A percentile compares a stretch with the other conserved stretches of the same genome.
phyloP scores from a whole-genome alignment of 2,888 invertebrate genomes.

The Heteromurus nitidus region DNA sequence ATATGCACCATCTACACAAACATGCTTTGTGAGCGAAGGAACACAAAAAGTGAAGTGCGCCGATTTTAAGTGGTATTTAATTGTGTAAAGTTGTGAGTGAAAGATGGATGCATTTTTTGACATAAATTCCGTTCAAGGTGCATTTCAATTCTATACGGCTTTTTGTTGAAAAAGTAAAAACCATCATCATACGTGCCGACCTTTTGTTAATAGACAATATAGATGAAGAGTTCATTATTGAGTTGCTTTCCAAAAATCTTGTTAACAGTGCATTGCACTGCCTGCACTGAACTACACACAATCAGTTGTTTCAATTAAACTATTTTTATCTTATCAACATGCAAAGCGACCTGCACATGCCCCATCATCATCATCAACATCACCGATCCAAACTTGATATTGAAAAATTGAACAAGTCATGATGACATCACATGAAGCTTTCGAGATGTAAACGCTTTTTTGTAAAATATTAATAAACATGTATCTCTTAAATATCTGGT shows the following conservation, averaged over 20 bases:
- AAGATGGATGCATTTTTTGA: slow-evolving; percentile 2
- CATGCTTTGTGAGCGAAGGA: too few species aligned
- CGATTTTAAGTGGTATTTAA: background rate
- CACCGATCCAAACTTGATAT: background rate
- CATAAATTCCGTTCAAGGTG: slow-evolving; percentile 2
- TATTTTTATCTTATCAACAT: background rate
- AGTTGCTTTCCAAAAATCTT: slow-evolving; percentile 31
- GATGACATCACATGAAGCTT: background rate
- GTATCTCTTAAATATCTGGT: too few species aligned
- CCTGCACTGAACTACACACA: background rate
- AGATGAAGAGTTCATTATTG: slow-evolving; percentile 6
- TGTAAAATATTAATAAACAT: too few species aligned
- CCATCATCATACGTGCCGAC: slow-evolving; percentile 27
- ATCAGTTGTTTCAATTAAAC: too few species aligned
- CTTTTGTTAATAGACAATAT: slow-evolving; percentile 13
- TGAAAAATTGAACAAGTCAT: background rate
- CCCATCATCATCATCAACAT: background rate
- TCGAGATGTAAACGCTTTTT: too few species aligned
- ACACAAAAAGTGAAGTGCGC: background rate
- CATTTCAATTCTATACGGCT: background rate
- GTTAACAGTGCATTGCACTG: slow-evolving; percentile 15
- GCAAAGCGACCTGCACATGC: background rate
- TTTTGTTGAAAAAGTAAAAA: background rate
- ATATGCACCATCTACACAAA: too few species aligned
- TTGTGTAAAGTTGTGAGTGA: background rate